phyloP scores from a whole-genome alignment of 1,140 invertebrate species.

The Dendrolimus kikuchii region DNA sequence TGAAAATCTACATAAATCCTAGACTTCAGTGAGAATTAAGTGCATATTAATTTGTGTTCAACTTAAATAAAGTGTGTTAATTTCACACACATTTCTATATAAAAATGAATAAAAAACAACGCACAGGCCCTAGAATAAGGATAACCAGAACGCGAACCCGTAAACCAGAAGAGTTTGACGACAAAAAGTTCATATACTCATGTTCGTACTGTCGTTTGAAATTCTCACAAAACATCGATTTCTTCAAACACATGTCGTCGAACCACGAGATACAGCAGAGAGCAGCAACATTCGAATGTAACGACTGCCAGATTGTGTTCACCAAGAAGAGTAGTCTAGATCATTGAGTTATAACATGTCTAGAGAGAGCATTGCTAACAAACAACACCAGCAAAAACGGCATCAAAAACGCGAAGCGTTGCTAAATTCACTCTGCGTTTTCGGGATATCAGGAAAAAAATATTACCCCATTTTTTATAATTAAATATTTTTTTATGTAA shows the following conservation, averaged over 20 bases:
- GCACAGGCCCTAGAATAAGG: slow-evolving; percentile 53
- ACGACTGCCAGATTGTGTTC: slow-evolving; percentile 58
- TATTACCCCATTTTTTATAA: too few species aligned
- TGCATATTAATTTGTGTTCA: not conserved
- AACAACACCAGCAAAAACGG: too few species aligned
- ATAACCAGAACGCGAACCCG: slow-evolving; percentile 36
- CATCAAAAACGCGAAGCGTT: too few species aligned
- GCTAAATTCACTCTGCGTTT: too few species aligned
- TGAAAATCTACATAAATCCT: too few species aligned
- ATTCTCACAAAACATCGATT: slow-evolving; percentile 60
- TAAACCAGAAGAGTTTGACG: slow-evolving; percentile 42
- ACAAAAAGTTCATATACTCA: slow-evolving; percentile 46
- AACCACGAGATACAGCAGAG: slow-evolving; percentile 51
- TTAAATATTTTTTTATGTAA: too few species aligned
- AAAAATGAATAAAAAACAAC: slow-evolving; percentile 58
- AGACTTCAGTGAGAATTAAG: too few species aligned
- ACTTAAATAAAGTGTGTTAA: not conserved
- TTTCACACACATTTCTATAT: not conserved
- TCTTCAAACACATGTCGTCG: slow-evolving; percentile 58
- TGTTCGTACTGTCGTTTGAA: slow-evolving; percentile 58
- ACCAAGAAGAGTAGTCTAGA: slow-evolving; percentile 48
- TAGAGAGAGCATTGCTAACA: too few species aligned
- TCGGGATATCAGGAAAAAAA: too few species aligned
- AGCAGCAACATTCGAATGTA: slow-evolving; percentile 51
- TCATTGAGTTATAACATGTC: too few species aligned